A percentile compares a stretch with the other conserved stretches of the same genome.
These are phyloP conservation scores for Crypturellus tataupa DNA, from an alignment of 2,797 vertebrate genomes.

Conservation along the genomic window DNA sequence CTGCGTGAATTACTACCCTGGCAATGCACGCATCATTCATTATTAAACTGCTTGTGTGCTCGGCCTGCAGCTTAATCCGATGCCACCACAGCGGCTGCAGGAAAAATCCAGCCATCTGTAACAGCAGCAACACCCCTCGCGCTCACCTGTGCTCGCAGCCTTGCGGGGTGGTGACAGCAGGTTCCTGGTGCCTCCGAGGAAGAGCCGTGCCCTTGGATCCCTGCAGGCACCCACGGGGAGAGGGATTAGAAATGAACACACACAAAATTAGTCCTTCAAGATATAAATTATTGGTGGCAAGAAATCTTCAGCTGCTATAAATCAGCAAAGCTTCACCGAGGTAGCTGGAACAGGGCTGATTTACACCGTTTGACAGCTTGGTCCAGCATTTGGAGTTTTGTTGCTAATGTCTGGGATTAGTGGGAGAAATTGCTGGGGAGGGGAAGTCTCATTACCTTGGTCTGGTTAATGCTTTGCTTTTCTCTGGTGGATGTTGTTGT, in stretches of 20 bases:
- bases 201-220: background rate
- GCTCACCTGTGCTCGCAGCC: background rate
- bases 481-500: background rate
- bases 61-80: conserved; percentile 4
- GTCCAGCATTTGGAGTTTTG: background rate
- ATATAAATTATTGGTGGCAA: background rate
- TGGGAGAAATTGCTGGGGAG: background rate
- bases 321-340: background rate
- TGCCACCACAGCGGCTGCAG: background rate
- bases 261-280: background rate
- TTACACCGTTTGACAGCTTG: background rate
- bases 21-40: background rate
- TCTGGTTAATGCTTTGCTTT: background rate
- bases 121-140: background rate
- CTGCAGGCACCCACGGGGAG: background rate
- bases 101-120: background rate
- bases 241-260: background rate
- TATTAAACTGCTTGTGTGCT: background rate
- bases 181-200: accelerated
- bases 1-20: conserved; percentile 11
- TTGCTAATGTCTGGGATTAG: conserved; percentile 2
- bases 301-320: background rate
- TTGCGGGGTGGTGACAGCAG: background rate
- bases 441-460: background rate
- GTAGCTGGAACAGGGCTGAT: background rate